Evolutionary conservation across 2,113 vertebrate genomes (phyloP).

Genomic region (Phalacrocorax carbo): DNA sequence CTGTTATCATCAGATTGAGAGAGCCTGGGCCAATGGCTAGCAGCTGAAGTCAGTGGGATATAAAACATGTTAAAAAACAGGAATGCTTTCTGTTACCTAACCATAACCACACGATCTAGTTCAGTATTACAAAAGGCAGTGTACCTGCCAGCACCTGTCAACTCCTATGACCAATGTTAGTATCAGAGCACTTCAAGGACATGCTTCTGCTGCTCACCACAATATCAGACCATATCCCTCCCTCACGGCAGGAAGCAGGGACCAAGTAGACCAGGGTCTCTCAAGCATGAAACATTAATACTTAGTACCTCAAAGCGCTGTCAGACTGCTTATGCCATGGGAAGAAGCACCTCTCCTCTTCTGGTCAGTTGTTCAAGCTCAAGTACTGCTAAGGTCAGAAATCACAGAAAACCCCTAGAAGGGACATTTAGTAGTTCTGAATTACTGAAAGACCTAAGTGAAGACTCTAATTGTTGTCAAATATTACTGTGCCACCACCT

Average conservation of each 20-base stretch:
- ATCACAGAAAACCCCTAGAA: not conserved
- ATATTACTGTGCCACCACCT: not conserved
- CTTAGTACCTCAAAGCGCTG: not conserved
- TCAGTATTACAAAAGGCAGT: not conserved
- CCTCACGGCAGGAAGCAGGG: not conserved
- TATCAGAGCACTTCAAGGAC: not conserved
- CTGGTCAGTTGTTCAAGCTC: not conserved
- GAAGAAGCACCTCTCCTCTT: not conserved
- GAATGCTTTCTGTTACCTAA: not conserved
- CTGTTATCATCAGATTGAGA: not conserved
- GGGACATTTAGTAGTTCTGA: not conserved
- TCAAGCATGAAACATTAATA: not conserved
- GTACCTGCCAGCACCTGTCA: not conserved
- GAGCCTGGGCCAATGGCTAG: not conserved
- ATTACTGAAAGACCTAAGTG: not conserved
- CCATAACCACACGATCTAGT: rapidly evolving
- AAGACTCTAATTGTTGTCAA: not conserved
- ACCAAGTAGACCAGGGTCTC: not conserved
- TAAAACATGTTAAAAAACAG: not conserved
- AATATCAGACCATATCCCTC: not conserved
- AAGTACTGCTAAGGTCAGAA: not conserved
- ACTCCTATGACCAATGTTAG: not conserved
- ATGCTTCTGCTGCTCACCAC: not conserved
- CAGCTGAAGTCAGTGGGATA: not conserved
- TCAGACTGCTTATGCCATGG: not conserved